These are phyloP conservation scores for Drosophila azteca DNA, from an alignment of 1,140 invertebrate genomes.

Conservation along the genomic window DNA sequence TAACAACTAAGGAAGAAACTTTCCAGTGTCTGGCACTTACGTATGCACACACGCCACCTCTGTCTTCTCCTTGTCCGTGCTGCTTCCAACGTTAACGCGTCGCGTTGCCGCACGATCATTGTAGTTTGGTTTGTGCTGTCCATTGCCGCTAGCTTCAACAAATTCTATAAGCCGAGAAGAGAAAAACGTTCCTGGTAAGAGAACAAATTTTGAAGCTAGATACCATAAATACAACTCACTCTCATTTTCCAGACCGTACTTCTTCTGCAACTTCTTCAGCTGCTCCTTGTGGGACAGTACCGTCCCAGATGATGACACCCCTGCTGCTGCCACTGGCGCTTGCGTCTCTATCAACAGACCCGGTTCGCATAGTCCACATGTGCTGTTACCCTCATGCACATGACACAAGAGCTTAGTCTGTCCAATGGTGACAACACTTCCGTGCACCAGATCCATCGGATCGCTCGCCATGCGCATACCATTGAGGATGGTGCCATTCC, in stretches of 20 bases:
- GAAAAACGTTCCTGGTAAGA: neutral
- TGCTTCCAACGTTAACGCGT: constrained; percentile 91
- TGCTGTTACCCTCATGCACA: constrained; percentile 92
- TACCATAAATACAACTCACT: constrained; percentile 76
- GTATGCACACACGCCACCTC: constrained; percentile 90
- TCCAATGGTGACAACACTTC: constrained; percentile 89
- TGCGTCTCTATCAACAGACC: constrained; percentile 87
- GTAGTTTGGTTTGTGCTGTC: constrained; percentile 83
- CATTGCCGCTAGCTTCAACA: constrained; percentile 65
- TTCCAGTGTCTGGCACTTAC: constrained; percentile 85
- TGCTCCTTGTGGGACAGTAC: constrained; percentile 87
- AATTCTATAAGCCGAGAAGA: constrained; percentile 55
- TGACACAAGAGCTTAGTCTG: constrained; percentile 92
- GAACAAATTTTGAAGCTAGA: neutral
- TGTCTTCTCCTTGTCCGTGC: constrained; percentile 92
- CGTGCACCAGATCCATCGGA: constrained; percentile 87
- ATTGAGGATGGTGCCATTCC: constrained; percentile 94
- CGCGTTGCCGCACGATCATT: constrained; percentile 92
- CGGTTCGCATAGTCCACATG: constrained; percentile 95
- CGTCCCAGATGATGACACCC: constrained; percentile 14
- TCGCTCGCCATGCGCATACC: constrained; percentile 89
- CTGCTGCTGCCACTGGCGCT: constrained; percentile 3
- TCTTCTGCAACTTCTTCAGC: constrained; percentile 91
- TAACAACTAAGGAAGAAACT: neutral
- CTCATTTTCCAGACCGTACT: constrained; percentile 89